Evolutionary conservation across 2,797 vertebrate genomes (phyloP), one percentile per base, ranked within the genome.

Genomic region (Pelochelys cantorii): DNA sequence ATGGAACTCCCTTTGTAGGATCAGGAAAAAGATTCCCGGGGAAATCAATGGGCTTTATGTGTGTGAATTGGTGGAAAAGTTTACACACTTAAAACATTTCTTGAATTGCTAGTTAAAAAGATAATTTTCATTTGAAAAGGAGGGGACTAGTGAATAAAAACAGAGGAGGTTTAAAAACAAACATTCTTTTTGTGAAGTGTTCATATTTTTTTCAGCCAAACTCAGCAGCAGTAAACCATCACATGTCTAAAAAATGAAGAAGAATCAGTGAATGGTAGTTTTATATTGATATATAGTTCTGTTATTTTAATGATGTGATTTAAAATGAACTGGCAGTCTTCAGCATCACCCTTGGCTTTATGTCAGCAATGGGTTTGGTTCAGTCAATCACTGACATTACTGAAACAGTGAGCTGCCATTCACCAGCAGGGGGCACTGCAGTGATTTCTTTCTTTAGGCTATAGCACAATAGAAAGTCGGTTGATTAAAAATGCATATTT

Each of bases 391-490:
- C 97, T 97, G 98, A 98, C 98, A 98, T 56, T 94, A 97, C 92
- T 94, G 96, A 95, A 97, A 95, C 95, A 89, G 95, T 48, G 62
- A 95, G 96, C 97, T 97, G 98, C 98, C 98, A 96, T 94, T 98
- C 95, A 98, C 98, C 98, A 98, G 98, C 98, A 99, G 98, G 98
- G 98, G 98, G 98, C 98, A 92, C 97, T 97, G 95, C 95, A 92
- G 95, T 93, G 78, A 96, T 97, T 97, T 96, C 86, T 95, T 84
- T 95, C 93, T 93, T 81, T 84, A 87, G 89, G 93, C 92, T 74
- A 94, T 89, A 97, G 96, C 84, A 93, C 94, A 86, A 95, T 86
- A 95, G 97, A 90, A 89, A 92, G 82, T 92, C 95, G 97, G 97
- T 92, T 60, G 65, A 97, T 97, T 96, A 97, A 97, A 29, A 54